Evolutionary conservation across 2,113 vertebrate species (phyloP).

Genomic region (Mugil cephalus): DNA sequence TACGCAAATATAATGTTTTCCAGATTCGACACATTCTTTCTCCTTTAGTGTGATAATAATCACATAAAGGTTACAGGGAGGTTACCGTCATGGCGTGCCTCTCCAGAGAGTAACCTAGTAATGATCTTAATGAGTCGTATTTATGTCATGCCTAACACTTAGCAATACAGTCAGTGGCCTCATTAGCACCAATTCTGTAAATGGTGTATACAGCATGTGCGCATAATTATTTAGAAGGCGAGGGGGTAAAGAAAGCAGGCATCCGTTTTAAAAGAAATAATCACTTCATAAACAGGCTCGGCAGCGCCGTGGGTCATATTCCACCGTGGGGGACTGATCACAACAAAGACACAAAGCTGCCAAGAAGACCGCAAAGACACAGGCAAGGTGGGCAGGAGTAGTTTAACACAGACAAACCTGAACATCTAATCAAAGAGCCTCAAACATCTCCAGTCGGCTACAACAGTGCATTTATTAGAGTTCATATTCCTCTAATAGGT

Average conservation of each 20-base stretch:
- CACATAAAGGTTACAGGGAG: conserved; percentile 16
- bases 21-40: neutral
- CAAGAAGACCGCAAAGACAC: conserved; percentile 6
- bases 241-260: conserved; percentile 3
- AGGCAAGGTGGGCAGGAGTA: neutral
- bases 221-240: conserved; percentile 64
- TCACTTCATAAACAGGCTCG: conserved; percentile 37
- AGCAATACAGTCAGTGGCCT: conserved; percentile 66
- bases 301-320: conserved; percentile 42
- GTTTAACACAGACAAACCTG: neutral
- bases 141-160: conserved; percentile 62
- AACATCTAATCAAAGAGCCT: conserved; percentile 51
- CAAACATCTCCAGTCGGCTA: conserved; percentile 36
- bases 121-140: conserved; percentile 73
- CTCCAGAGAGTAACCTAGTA: conserved; percentile 42
- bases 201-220: conserved; percentile 60
- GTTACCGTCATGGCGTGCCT: conserved; percentile 16
- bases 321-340: conserved; percentile 37
- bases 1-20: too few species aligned
- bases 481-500: conserved; percentile 56
- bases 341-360: conserved; percentile 10
- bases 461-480: conserved; percentile 49
- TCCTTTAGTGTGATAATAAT: neutral
- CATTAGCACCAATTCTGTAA: conserved; percentile 74
- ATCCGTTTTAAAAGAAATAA: conserved; percentile 40